Conservation (phyloP, 1,140 invertebrate species). For the Bathynomus jamesi region DNA sequence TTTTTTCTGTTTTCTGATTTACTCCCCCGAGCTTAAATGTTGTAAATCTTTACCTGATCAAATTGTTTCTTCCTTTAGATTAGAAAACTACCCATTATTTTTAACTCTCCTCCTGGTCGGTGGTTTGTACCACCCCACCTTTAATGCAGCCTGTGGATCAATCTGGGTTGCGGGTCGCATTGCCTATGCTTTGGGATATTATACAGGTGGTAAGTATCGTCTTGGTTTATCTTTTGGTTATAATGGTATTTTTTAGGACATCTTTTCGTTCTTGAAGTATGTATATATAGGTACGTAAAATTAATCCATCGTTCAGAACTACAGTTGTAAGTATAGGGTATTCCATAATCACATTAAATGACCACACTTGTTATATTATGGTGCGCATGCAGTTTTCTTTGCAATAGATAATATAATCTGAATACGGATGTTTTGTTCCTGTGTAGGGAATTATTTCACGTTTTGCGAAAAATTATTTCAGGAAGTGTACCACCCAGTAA, state of each 20-base stretch:
- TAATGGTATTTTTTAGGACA: neutral
- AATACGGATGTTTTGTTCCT: too few species aligned
- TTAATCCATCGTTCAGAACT: neutral
- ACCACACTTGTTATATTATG: too few species aligned
- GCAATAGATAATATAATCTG: too few species aligned
- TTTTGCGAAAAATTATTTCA: too few species aligned
- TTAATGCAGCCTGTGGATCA: constrained; percentile 43
- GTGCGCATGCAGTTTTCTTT: too few species aligned
- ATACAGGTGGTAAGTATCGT: constrained; percentile 43
- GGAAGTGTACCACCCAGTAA: too few species aligned
- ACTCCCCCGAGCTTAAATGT: neutral
- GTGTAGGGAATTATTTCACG: too few species aligned
- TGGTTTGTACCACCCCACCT: constrained; percentile 46
- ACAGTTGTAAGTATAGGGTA: neutral
- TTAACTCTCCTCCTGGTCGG: constrained; percentile 44
- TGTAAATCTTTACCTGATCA: neutral
- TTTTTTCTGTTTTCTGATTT: neutral
- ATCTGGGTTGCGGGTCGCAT: constrained; percentile 46
- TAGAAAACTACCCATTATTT: constrained; percentile 35
- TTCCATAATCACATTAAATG: neutral
- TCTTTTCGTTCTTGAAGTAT: neutral
- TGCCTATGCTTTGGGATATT: constrained; percentile 49
- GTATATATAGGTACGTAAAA: neutral
- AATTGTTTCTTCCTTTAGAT: neutral
- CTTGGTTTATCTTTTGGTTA: too few species aligned